Conservation (phyloP, 2,888 invertebrate species). For the Drosophila koepferae region DNA sequence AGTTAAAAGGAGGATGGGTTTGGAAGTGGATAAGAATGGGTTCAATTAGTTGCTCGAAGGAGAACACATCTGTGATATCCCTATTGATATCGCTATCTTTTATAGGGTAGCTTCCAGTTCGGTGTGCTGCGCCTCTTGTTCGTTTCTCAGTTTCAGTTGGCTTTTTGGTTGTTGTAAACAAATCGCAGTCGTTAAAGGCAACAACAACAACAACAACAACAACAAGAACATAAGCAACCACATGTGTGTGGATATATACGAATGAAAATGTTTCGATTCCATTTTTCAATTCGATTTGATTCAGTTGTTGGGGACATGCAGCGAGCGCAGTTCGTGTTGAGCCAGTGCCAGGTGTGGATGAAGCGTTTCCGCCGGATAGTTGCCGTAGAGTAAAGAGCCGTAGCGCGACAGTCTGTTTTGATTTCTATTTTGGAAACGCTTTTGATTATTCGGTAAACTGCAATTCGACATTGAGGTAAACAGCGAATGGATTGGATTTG, state of each 20-base stretch:
- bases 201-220: constrained; percentile 14
- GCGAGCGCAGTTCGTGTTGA: constrained; percentile 39
- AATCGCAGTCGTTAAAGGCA: constrained; percentile 32
- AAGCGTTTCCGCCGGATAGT: constrained; percentile 14
- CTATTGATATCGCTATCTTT: too few relatives aligned
- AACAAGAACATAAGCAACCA: background rate
- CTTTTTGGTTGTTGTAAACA: constrained; percentile 62
- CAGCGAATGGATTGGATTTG: constrained; percentile 2
- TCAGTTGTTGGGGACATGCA: constrained; percentile 4
- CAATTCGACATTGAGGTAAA: constrained; percentile 34
- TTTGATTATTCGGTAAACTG: constrained; percentile 34
- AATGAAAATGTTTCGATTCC: constrained; percentile 27
- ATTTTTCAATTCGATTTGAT: constrained; percentile 27
- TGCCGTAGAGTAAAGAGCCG: background rate
- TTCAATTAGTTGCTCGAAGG: too few relatives aligned
- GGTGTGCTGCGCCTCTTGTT: background rate
- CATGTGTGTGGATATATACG: constrained; percentile 23
- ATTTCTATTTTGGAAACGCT: constrained; percentile 7
- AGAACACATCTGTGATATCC: too few relatives aligned
- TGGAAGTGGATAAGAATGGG: too few relatives aligned
- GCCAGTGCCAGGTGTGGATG: constrained; percentile 61
- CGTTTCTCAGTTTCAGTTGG: constrained; percentile 18
- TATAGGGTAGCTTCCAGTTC: constrained; percentile 21
- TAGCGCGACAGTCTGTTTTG: constrained; percentile 12
- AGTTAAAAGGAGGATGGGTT: too few relatives aligned